Evolutionary conservation across 2,113 vertebrate genomes (phyloP).

Genomic region (Pimephales promelas): DNA sequence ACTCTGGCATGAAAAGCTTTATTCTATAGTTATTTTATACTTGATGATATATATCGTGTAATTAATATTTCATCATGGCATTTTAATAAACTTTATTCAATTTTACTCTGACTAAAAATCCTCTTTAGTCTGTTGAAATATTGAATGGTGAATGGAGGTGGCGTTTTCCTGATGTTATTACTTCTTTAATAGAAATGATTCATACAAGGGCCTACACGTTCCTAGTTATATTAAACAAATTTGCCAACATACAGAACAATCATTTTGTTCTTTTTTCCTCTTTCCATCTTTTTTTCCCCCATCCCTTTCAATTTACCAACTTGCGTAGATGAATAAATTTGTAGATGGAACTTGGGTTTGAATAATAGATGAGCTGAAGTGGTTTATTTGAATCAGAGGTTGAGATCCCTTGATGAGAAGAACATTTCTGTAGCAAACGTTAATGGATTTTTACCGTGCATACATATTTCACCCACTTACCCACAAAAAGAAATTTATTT

Average conservation of each 20-base stretch:
- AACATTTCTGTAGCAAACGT: slow-evolving; percentile 17
- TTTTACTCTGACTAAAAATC: too few relatives aligned
- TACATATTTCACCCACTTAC: slow-evolving; percentile 41
- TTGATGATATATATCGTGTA: too few relatives aligned
- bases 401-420: slow-evolving; percentile 39
- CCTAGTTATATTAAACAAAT: slow-evolving; percentile 16
- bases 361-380: slow-evolving; percentile 47
- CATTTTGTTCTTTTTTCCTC: slow-evolving; percentile 12
- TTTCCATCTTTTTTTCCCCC: background rate
- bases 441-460: slow-evolving; percentile 45
- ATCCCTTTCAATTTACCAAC: slow-evolving; percentile 33
- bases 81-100: too few relatives aligned
- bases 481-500: slow-evolving; percentile 44
- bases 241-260: slow-evolving; percentile 22
- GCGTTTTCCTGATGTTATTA: background rate
- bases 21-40: too few relatives aligned
- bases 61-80: too few relatives aligned
- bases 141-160: background rate
- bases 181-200: slow-evolving; percentile 16
- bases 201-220: background rate
- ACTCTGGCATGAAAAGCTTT: too few relatives aligned
- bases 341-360: slow-evolving; percentile 38
- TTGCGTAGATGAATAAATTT: slow-evolving; percentile 23
- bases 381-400: slow-evolving; percentile 42
- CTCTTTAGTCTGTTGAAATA: background rate